These are phyloP conservation scores for Gallinago undulata DNA, from an alignment of 2,113 vertebrate species.

Conservation along the genomic window DNA sequence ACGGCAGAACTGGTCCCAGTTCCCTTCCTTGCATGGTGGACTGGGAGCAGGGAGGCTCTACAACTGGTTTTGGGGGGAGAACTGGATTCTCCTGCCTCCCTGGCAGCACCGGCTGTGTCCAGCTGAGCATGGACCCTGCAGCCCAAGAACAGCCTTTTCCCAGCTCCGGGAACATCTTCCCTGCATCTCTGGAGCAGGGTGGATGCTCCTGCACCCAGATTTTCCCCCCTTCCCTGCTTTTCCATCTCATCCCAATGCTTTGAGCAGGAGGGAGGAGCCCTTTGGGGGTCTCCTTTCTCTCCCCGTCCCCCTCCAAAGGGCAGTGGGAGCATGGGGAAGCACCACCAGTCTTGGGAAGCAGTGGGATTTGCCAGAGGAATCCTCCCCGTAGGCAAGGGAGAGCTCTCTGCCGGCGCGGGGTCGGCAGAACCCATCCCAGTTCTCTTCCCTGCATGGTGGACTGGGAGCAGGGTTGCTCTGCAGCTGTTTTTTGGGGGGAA, in stretches of 20 bases:
- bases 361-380: too few relatives aligned
- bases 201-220: not conserved
- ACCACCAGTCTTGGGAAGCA: too few relatives aligned
- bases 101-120: slow-evolving; percentile 67
- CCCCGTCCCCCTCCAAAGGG: not conserved
- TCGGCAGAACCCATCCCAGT: not conserved
- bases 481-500: not conserved
- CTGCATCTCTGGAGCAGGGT: not conserved
- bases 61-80: not conserved
- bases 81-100: too few relatives aligned
- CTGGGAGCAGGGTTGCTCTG: not conserved
- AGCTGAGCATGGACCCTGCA: slow-evolving; percentile 82
- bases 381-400: not conserved
- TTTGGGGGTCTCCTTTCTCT: not conserved
- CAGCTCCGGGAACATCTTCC: not conserved
- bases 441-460: accelerated
- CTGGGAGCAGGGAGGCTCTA: not conserved
- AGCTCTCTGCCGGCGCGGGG: not conserved
- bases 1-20: not conserved
- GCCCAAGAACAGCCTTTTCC: not conserved
- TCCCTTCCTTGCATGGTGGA: accelerated
- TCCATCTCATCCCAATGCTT: not conserved
- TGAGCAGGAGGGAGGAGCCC: accelerated
- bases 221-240: not conserved
- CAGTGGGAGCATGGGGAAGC: not conserved